phyloP scores from a whole-genome alignment of 2,888 invertebrate species.

The Patella pellucida region DNA sequence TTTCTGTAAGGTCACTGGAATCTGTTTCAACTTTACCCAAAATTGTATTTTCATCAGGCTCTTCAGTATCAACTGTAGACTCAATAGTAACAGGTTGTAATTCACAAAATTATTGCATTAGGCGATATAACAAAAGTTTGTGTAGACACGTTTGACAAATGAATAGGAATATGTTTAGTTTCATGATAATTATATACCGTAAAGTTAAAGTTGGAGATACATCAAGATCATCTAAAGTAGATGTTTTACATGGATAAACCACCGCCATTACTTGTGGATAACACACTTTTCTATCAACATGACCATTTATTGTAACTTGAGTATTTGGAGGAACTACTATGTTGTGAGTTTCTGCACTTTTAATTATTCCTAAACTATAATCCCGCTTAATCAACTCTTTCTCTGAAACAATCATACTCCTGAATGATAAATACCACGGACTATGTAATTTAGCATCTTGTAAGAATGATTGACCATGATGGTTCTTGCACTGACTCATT shows the following conservation, averaged over 20 bases:
- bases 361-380: not conserved
- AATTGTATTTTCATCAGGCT: not conserved
- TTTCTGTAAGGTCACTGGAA: not conserved
- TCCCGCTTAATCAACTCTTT: not conserved
- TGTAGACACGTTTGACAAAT: not conserved
- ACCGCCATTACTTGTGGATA: not conserved
- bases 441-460: conserved; percentile 3
- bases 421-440: conserved; percentile 14
- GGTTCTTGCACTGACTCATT: too few species aligned
- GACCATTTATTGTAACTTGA: not conserved
- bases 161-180: not conserved
- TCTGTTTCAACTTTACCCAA: not conserved
- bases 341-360: conserved; percentile 4
- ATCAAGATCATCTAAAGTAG: not conserved
- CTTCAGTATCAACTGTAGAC: too few species aligned
- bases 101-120: conserved; percentile 13
- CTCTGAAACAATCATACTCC: conserved; percentile 6
- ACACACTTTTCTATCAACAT: not conserved
- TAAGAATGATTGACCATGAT: not conserved
- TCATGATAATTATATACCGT: not conserved
- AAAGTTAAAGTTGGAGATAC: not conserved
- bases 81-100: conserved; percentile 9
- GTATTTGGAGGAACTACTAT: not conserved
- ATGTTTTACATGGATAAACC: not conserved
- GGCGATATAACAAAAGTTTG: not conserved